Evolutionary conservation across 2,888 invertebrate genomes (phyloP).

Genomic region (Physocephala rufipes): DNA sequence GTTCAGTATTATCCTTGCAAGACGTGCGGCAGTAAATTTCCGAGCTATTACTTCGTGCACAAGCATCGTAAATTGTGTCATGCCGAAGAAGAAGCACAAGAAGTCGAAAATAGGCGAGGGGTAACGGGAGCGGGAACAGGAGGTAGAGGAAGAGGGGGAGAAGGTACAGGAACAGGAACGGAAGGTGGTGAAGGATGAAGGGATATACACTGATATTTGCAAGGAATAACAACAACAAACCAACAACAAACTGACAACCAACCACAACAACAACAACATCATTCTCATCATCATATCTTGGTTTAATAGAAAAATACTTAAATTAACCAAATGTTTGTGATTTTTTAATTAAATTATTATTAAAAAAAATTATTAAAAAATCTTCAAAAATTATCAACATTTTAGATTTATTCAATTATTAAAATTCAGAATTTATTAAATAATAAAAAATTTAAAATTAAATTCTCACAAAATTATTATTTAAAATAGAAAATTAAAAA

Average conservation of each 20-base stretch:
- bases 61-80: constrained; percentile 90
- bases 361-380: constrained; percentile 6
- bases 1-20: constrained; percentile 94
- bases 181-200: too few relatives aligned
- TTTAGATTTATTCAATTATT: too few relatives aligned
- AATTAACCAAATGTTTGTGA: not conserved
- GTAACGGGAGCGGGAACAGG: constrained; percentile 19
- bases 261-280: constrained; percentile 1
- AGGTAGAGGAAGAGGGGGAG: constrained; percentile 16
- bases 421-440: too few relatives aligned
- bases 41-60: constrained; percentile 93
- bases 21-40: constrained; percentile 91
- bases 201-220: too few relatives aligned
- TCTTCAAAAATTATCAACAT: too few relatives aligned
- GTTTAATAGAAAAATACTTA: not conserved
- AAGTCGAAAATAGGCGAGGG: constrained; percentile 32
- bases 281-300: too few relatives aligned
- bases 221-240: too few relatives aligned
- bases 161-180: constrained; percentile 22
- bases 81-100: constrained; percentile 66
- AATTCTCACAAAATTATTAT: too few relatives aligned
- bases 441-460: too few relatives aligned
- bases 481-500: too few relatives aligned
- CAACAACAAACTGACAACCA: too few relatives aligned
- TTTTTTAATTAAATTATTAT: not conserved